Percentiles rank a stretch among this genome's conserved stretches.
Evolutionary conservation across 2,113 vertebrate species (phyloP).

Genomic region (Perognathus longimembris): DNA sequence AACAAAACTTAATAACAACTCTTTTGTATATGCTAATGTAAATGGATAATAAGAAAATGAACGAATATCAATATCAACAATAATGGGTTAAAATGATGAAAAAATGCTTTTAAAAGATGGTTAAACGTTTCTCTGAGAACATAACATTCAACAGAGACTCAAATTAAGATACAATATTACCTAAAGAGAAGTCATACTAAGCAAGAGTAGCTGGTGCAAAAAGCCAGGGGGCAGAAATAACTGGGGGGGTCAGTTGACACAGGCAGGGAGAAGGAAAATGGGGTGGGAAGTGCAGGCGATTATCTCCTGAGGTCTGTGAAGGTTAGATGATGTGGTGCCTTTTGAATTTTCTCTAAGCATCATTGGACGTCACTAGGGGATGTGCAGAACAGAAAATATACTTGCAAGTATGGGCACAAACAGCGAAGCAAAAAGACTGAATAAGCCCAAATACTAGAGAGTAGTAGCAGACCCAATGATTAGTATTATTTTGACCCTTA

Average conservation of each 20-base stretch:
- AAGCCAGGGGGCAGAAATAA: background rate
- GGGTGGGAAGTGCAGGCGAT: rapidly evolving
- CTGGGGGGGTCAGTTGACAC: background rate
- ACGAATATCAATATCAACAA: background rate
- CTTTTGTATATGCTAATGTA: background rate
- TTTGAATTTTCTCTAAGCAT: background rate
- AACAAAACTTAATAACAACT: background rate
- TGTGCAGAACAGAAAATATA: background rate
- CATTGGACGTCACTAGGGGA: background rate
- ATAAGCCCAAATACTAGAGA: background rate
- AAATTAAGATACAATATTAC: no score
- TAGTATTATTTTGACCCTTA: background rate
- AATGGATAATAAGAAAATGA: background rate
- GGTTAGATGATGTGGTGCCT: background rate
- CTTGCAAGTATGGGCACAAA: background rate
- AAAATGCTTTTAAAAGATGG: background rate
- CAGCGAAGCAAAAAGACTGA: background rate
- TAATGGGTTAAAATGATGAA: background rate
- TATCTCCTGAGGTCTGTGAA: no score
- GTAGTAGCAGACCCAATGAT: background rate
- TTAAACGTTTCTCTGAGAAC: background rate
- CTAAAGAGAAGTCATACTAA: background rate
- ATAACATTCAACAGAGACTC: background rate
- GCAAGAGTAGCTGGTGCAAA: background rate
- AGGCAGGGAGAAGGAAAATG: background rate